Percentiles rank a stretch among this genome's conserved stretches.
Evolutionary conservation across 2,797 vertebrate genomes (phyloP).

Genomic region (Euphonia xanthogaster): DNA sequence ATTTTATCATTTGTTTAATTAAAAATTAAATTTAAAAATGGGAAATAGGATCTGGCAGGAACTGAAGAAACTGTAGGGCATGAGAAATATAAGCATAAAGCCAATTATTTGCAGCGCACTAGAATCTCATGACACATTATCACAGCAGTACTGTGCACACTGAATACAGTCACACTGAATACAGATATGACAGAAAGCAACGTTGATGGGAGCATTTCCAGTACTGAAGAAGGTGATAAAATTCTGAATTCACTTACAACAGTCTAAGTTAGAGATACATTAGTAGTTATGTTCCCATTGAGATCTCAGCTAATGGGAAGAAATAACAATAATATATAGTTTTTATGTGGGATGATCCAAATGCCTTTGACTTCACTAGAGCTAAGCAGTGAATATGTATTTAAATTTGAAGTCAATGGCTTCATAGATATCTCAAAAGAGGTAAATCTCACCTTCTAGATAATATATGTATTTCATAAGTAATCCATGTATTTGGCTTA

Average conservation of each 20-base stretch:
- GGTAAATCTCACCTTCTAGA: neutral
- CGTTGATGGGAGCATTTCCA: neutral
- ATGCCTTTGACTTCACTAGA: constrained; percentile 12
- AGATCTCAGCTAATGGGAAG: constrained; percentile 31
- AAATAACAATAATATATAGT: constrained; percentile 36
- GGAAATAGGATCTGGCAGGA: neutral
- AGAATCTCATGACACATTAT: neutral
- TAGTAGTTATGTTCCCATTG: constrained; percentile 34
- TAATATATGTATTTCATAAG: neutral
- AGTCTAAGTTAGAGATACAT: constrained; percentile 6
- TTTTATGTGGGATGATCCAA: constrained; percentile 28
- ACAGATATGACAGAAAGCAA: neutral
- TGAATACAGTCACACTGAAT: neutral
- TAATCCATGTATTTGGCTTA: neutral
- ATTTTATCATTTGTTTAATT: neutral
- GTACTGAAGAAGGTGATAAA: constrained; percentile 29
- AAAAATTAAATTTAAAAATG: neutral
- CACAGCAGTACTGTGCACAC: constrained; percentile 1
- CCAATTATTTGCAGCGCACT: neutral
- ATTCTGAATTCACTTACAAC: constrained; percentile 15
- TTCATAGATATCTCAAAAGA: neutral
- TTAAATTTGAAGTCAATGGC: neutral
- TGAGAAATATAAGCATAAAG: constrained; percentile 8
- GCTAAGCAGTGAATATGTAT: neutral
- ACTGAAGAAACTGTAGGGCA: neutral